Conservation (phyloP, 2,888 invertebrate species). For the Nemurella pictetii region DNA sequence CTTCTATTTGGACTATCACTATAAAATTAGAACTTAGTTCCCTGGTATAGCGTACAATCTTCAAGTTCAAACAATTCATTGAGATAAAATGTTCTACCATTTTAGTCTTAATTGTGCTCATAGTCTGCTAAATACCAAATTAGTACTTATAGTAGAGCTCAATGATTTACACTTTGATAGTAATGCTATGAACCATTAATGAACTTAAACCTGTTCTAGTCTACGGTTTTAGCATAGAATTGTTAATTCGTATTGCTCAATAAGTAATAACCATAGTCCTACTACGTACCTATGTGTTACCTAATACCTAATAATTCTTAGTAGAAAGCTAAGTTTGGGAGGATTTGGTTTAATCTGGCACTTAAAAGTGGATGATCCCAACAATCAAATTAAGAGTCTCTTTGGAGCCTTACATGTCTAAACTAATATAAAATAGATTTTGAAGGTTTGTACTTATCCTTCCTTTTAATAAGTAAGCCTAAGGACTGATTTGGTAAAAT, state of each 20-base stretch:
- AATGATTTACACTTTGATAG: not conserved
- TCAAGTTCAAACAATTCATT: not conserved
- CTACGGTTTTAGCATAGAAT: not conserved
- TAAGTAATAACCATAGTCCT: no score
- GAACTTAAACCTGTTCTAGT: not conserved
- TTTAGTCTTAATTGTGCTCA: not conserved
- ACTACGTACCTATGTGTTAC: no score
- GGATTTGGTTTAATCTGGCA: not conserved
- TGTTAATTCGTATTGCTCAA: not conserved
- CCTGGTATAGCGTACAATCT: not conserved
- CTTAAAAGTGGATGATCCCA: not conserved
- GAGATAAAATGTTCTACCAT: not conserved
- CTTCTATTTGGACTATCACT: not conserved
- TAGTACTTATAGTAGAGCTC: not conserved
- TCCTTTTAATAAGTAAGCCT: not conserved
- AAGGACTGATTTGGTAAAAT: not conserved
- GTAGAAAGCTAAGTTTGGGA: not conserved
- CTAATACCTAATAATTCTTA: no score
- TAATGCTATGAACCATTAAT: not conserved
- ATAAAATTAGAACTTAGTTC: not conserved
- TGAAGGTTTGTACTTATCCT: not conserved
- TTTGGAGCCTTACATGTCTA: not conserved
- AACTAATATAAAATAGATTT: not conserved
- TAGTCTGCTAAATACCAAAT: not conserved
- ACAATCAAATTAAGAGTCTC: not conserved